Base-by-base conservation (phyloP, 2,888 invertebrate genomes). In the Parasteatoda lunata region DNA sequence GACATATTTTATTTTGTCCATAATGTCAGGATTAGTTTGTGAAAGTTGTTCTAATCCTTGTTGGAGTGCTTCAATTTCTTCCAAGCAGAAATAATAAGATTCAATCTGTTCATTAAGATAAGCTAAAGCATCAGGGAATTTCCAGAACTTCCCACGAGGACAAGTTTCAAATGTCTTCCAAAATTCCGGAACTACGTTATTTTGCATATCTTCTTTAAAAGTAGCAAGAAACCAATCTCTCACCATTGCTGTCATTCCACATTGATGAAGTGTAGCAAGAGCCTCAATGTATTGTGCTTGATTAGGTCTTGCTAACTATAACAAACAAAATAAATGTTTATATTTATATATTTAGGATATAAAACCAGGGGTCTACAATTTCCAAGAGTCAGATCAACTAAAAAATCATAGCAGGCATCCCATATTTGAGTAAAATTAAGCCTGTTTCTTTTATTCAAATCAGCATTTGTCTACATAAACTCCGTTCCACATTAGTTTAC, bases 161-260 rank as follows among this genome's bases (percentile, higher is more conserved):
- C 70, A 75, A 9, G 49, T 70, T 52, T 68, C 30, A 72, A 88
- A 88, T 8, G 52, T 15, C n/a, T 80, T 72, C 88, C 88, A 88
- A 77, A 88, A 88, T 30, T 79, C 77, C 4, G 88, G 88, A 47
- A 88, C 77, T 13, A 88, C 86, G 54, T 48, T 47, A 13, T 76
- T 68, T 59, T 84, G 68, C 52, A 88, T 64, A 72, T 88, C 83
- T 8, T 88, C 77, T 77, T 88, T 71, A 64, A 81, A 81, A 5
- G 77, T 68, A 13, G 54, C 54, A n/a, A 88, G 30, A 51, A 88
- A 88, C 84, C 84, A 88, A 45, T 88, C 88, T 65, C 59, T 72
- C 11, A 88, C 77, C 4, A 88, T 81, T 52, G 84, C 84, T 11
- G 84, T 59, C 77, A 88, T 81, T 4, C 84, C 88, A 88, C 84